These are phyloP conservation scores for Eolophus roseicapilla DNA, from an alignment of 2,113 vertebrate genomes.

Conservation along the genomic window DNA sequence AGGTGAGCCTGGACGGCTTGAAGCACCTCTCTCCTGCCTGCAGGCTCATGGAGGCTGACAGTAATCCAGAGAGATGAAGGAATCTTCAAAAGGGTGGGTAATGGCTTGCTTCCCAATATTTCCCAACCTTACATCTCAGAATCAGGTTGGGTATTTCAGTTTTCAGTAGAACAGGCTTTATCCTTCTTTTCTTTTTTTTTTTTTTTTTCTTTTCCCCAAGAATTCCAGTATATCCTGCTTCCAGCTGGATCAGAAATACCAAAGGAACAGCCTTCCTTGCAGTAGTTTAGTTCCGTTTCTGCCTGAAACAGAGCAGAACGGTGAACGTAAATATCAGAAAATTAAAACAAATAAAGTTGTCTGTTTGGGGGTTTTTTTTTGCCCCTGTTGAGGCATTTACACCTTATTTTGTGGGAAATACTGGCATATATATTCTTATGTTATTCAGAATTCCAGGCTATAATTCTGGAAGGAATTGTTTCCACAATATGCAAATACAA, in stretches of 20 bases:
- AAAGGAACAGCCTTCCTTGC: background rate
- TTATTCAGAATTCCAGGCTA: background rate
- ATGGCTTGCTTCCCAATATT: background rate
- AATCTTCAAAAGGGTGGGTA: background rate
- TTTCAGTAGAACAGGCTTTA: background rate
- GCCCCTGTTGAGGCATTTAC: background rate
- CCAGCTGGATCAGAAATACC: slow-evolving; percentile 57
- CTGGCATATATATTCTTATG: background rate
- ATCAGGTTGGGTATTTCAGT: background rate
- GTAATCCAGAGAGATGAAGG: background rate
- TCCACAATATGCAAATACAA: background rate
- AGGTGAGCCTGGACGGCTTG: background rate
- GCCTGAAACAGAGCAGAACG: background rate
- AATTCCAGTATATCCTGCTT: slow-evolving; percentile 38
- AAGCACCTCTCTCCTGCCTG: background rate
- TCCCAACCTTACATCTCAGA: background rate
- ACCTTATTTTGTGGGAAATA: background rate
- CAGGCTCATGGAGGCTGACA: background rate
- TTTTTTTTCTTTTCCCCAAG: background rate
- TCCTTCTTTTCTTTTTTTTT: background rate
- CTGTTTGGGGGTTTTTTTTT: background rate
- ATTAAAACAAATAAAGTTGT: background rate
- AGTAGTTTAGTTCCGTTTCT: slow-evolving; percentile 41
- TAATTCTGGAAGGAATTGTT: background rate
- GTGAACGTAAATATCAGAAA: background rate